A percentile compares a stretch with the other conserved stretches of the same genome.
Evolutionary conservation across 1,140 invertebrate species (phyloP).

Genomic region (Drosophila ficusphila): DNA sequence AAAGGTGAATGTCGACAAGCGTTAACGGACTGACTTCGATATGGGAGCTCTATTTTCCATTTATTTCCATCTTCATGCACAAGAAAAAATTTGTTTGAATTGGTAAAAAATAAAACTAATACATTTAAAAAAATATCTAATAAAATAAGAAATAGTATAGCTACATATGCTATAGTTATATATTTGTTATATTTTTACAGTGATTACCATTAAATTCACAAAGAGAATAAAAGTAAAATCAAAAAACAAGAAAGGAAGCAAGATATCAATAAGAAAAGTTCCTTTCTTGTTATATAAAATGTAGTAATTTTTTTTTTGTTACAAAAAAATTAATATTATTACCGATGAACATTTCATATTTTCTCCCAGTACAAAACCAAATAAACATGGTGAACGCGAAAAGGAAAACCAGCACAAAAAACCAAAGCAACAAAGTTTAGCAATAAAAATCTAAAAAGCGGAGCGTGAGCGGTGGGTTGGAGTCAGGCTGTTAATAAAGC

Average conservation of each 20-base stretch:
- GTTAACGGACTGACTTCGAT: constrained; percentile 65
- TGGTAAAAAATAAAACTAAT: not conserved
- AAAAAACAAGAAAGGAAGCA: no score
- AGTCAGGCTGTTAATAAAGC: constrained; percentile 68
- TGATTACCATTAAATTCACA: no score
- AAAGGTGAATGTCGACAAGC: constrained; percentile 46
- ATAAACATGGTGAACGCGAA: constrained; percentile 43
- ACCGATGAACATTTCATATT: no score
- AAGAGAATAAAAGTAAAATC: no score
- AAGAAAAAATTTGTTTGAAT: not conserved
- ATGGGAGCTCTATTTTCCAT: constrained; percentile 31
- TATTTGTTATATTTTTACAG: no score
- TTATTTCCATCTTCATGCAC: constrained; percentile 15
- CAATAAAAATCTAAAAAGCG: constrained; percentile 78
- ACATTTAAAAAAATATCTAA: not conserved
- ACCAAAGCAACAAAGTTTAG: constrained; percentile 72
- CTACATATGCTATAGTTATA: no score
- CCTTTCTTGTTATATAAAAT: no score
- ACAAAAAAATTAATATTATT: no score
- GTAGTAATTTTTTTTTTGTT: no score
- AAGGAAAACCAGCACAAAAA: constrained; percentile 28
- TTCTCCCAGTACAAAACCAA: constrained; percentile 31
- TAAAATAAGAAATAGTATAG: no score
- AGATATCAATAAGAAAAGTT: no score
- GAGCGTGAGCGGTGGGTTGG: constrained; percentile 3